phyloP scores from a whole-genome alignment of 2,113 vertebrate species.

The Lepus americanus region DNA sequence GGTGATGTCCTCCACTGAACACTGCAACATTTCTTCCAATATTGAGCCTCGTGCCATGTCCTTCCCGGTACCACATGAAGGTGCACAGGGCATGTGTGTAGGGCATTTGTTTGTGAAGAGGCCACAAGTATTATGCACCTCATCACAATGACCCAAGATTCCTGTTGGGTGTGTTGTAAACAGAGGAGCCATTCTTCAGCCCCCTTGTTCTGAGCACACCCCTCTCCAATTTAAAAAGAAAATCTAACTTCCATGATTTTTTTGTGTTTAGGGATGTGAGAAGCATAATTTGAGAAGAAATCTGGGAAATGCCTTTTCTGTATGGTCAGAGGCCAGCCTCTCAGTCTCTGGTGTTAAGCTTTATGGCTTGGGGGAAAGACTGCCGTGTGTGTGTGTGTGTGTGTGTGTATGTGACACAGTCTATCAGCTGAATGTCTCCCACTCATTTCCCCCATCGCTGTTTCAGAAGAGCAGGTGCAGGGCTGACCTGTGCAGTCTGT shows the following conservation, averaged over 20 bases:
- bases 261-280: background rate
- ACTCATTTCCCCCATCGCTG: background rate
- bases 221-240: background rate
- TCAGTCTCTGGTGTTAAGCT: background rate
- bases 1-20: no score
- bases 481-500: background rate
- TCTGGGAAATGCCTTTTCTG: background rate
- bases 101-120: no score
- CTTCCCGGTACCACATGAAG: no score
- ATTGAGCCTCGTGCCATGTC: no score
- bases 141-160: no score
- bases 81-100: no score
- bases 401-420: background rate
- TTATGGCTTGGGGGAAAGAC: background rate
- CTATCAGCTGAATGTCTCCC: no score
- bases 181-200: no score
- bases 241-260: background rate
- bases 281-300: background rate
- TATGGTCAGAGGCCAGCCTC: background rate
- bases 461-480: background rate
- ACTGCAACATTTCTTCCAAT: no score
- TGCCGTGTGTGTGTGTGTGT: background rate
- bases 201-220: no score
- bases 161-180: no score
- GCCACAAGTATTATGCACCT: no score